A percentile compares a stretch with the other conserved stretches of the same genome.
Conservation (phyloP, 2,113 vertebrate genomes). For the Gobiocypris rarus region DNA sequence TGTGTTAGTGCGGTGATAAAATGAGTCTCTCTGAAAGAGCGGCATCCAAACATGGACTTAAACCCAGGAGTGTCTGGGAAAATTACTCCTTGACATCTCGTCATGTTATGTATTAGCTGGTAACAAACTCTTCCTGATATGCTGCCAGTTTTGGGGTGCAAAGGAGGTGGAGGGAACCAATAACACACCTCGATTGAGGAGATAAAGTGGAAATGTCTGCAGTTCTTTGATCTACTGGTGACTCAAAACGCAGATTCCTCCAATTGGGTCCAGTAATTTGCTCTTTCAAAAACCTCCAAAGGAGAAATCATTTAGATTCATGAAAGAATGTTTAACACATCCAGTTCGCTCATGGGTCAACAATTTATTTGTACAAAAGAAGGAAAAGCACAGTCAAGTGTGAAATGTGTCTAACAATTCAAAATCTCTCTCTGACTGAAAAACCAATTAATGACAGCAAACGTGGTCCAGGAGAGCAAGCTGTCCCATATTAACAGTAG, state of each 20-base stretch:
- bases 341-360: slow-evolving; percentile 29
- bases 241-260: neutral
- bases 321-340: neutral
- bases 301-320: neutral
- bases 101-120: slow-evolving; percentile 68
- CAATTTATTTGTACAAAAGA: slow-evolving; percentile 13
- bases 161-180: slow-evolving; percentile 42
- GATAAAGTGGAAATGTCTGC: neutral
- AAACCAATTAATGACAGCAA: slow-evolving; percentile 53
- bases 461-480: slow-evolving; percentile 10
- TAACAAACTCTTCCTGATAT: slow-evolving; percentile 68
- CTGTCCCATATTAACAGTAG: too few species aligned
- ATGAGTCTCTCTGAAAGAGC: slow-evolving; percentile 59
- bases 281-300: too few species aligned
- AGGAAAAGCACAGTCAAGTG: slow-evolving; percentile 28
- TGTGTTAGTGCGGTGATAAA: slow-evolving; percentile 78
- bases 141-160: slow-evolving; percentile 35
- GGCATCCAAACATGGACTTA: slow-evolving; percentile 63
- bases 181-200: slow-evolving; percentile 13
- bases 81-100: slow-evolving; percentile 70
- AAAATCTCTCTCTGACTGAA: slow-evolving; percentile 41
- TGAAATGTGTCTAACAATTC: slow-evolving; percentile 37
- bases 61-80: slow-evolving; percentile 69
- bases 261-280: too few species aligned
- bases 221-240: neutral